Evolutionary conservation across 2,797 vertebrate genomes (phyloP), one percentile per base, ranked within the genome.

Genomic region (Malacoraja senta): DNA sequence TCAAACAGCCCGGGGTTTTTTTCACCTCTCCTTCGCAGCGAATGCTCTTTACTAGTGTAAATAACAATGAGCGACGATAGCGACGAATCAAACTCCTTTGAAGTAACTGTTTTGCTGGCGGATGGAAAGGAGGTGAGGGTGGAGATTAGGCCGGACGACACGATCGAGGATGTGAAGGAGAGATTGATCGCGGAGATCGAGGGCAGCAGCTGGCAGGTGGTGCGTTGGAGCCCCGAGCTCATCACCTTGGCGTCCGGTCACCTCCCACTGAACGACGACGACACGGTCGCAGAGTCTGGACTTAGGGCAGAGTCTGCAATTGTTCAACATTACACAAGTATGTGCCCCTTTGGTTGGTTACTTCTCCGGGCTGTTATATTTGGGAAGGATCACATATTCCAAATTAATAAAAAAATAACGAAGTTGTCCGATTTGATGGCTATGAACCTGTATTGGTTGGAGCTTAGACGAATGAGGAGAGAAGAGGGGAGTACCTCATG

Each of bases 211-310:
- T 53, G 13, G 44, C 17, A 58, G 1, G 24, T 0, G 24, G 12
- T 2, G 10, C 7, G 19, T 68, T 68, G 65, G n/a, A 24, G 3
- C 1, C 90, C 90, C 21, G 13, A 15, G 44, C 21, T 38, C 3
- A 29, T 92, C 6, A 92, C 7, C 4, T 71, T 92, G 0, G 2
- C 76, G 35, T 38, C 9, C 29, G 58, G 68, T 38, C 24, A 76
- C 2, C 1, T 74, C 6, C 71, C 1, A 26, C 13, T 92, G 90
- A 38, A 74, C 21, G 90, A 92, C 0, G 90, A 92, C 26, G 21
- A 8, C 21, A 92, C 90, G 24, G 38, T 92, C 19, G 90, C 32
- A 29, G 90, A 92, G 68, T 92, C 71, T 74, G 90, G 90, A 29
- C 90, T 92, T 44, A 24, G 10, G n/a, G 17, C 72, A n/a, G 90